Percentiles rank a stretch among this genome's conserved stretches.
phyloP scores from a whole-genome alignment of 2,888 invertebrate species.

The Rhodophaea formosa region DNA sequence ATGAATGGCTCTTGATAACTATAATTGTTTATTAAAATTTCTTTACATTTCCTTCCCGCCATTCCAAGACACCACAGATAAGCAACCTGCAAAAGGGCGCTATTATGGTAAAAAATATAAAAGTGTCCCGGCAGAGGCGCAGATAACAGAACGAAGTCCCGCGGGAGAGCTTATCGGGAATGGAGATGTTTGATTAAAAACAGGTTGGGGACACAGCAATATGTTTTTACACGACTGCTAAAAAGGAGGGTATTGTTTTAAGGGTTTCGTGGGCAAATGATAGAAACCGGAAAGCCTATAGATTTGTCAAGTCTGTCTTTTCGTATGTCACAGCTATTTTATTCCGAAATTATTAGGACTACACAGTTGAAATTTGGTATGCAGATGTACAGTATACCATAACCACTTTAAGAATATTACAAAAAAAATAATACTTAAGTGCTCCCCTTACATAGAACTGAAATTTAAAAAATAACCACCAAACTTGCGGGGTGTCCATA shows the following conservation, averaged over 20 bases:
- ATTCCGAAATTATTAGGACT: too few relatives aligned
- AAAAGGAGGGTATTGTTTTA: neutral
- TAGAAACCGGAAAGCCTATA: too few relatives aligned
- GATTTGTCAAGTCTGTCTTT: too few relatives aligned
- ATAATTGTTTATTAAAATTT: neutral
- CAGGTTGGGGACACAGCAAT: neutral
- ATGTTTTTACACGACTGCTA: neutral
- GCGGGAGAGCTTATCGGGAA: constrained; percentile 16
- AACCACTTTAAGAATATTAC: too few relatives aligned
- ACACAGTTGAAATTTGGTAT: too few relatives aligned
- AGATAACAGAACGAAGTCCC: constrained; percentile 6
- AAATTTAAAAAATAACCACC: too few relatives aligned
- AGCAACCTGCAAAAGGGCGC: neutral
- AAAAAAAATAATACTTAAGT: too few relatives aligned
- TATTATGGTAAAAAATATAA: constrained; percentile 9
- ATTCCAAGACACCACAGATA: constrained; percentile 1
- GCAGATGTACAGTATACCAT: too few relatives aligned
- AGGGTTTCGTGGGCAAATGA: neutral
- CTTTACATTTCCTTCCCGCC: neutral
- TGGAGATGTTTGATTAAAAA: constrained; percentile 14
- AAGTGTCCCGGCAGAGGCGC: constrained; percentile 3
- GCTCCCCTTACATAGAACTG: too few relatives aligned
- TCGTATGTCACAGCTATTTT: too few relatives aligned
- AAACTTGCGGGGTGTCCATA: too few relatives aligned
- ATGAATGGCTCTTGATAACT: neutral